Percentiles rank a stretch among this genome's conserved stretches.
Conservation (phyloP, 2,797 vertebrate genomes). For the Xenopus petersii region DNA sequence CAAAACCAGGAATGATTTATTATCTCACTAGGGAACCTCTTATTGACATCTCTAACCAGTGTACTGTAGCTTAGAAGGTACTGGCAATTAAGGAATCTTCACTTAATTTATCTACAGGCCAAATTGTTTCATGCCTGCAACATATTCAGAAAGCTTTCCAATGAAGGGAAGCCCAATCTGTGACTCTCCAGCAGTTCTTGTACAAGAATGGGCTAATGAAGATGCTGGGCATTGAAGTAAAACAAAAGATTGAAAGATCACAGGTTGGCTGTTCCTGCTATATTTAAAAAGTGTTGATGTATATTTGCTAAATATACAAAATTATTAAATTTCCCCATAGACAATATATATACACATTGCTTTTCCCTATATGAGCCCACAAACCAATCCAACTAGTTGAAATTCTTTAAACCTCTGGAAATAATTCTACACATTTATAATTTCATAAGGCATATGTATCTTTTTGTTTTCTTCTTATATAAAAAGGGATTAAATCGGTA, state of each 20-base stretch:
- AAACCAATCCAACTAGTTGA: neutral
- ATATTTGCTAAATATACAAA: neutral
- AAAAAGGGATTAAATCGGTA: conserved; percentile 70
- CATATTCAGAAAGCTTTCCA: neutral
- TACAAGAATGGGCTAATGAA: too few relatives aligned
- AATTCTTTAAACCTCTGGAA: conserved; percentile 53
- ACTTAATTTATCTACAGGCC: too few relatives aligned
- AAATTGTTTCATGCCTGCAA: too few relatives aligned
- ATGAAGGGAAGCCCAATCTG: too few relatives aligned
- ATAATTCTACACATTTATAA: conserved; percentile 72
- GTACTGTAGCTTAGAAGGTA: neutral
- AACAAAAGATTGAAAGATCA: too few relatives aligned
- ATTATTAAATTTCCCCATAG: neutral
- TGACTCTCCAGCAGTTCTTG: too few relatives aligned
- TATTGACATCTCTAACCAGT: neutral
- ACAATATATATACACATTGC: neutral
- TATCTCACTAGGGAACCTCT: neutral
- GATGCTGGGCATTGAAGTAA: too few relatives aligned
- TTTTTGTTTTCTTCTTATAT: conserved; percentile 67
- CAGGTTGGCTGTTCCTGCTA: neutral
- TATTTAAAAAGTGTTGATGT: neutral
- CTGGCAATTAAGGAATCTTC: too few relatives aligned
- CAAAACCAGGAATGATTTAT: neutral
- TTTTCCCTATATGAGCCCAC: neutral
- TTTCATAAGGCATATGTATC: conserved; percentile 74